Base-by-base conservation (phyloP, 2,113 vertebrate genomes). In the Corapipo altera region DNA sequence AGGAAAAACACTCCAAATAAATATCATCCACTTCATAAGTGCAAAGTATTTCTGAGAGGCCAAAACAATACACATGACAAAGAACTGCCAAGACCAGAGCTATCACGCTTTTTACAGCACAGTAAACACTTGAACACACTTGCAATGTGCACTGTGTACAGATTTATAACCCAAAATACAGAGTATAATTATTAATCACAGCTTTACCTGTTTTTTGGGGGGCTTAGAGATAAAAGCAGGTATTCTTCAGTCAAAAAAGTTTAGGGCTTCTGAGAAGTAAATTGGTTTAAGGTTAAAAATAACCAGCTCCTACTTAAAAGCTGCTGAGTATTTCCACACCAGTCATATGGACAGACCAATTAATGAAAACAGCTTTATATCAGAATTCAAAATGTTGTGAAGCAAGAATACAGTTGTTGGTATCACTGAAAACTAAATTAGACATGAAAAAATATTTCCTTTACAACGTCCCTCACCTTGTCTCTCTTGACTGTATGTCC, bases 1-100 rank as follows among this genome's bases (percentile, higher is more conserved):
- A 93, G 92, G 81, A 93, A 89, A 96, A 97, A 83, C 32, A 92
- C 70, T 82, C 57, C 70, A 94, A 93, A 91, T 90, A 88, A 90
- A 88, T 39, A 71, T 37, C 52, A 67, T 32, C 46, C 62, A 65
- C 58, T 91, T 75, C 74, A 76, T 11, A 57, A 74, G 46, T 73
- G n/a, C 52, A 85, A 86, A 87, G 43, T 16, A 26, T 49, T 96
- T 91, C 67, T 78, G 30, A 87, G 32, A 81, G 55, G 61, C 35
- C 39, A 71, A 89, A 93, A 62, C 23, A 73, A 79, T 24, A 66
- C 1, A 1, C 48, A 11, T 52, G 52, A 89, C 44, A 58, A 88
- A 77, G 59, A 62, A 41, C 66, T 43, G 24, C 30, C 37, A 76
- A 88, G 71, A 80, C 8, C 35, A 86, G 72, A 71, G 61, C 52